Evolutionary conservation across 2,113 vertebrate species (phyloP), one percentile per base, ranked within the genome.

Genomic region (Calidris pygmaea): DNA sequence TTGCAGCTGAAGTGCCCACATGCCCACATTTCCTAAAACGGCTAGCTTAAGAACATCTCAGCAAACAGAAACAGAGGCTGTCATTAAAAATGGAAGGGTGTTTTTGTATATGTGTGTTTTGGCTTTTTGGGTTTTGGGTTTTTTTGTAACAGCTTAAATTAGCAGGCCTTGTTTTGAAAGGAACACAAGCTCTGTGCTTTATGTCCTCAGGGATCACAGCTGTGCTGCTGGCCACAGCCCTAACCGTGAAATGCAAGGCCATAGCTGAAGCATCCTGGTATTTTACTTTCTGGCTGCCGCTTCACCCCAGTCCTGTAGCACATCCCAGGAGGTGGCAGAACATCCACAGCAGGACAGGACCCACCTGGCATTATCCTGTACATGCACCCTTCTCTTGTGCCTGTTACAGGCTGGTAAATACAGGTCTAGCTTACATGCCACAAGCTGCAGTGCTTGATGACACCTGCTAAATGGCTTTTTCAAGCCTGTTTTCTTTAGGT

Each of bases 201-300:
- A n/a, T 45, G 27, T 45, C 24, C 10, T 6, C 29, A 14, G 17
- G 55, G 12, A 32, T 43, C 35, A 29, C 16, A n/a, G 56, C 10
- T 34, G 14, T 22, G 16, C 29, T 47, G n/a, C 24, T 77, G 50
- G 19, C 20, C 78, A 39, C 30, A 75, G 41, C 6, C 30, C 18
- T 52, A 34, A 13, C 10, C 0, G 0, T 37, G 37, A 48, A 55
- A 71, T 16, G 4, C 2, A 6, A 59, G 11, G 15, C n/a, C 21
- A 11, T 7, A 68, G 37, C 23, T 3, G 1, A 77, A 60, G 27
- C 37, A 43, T 6, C 17, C 29, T 37, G 26, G 7, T 47, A 13
- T 48, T 75, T 79, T 34, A 24, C 52, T 52, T 65, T 27, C 34
- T 2, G 10, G 21, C 26, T 78, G 30, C 16, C 0, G 0, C 8